phyloP scores from a whole-genome alignment of 2,113 vertebrate genomes.

The Kryptolebias marmoratus region DNA sequence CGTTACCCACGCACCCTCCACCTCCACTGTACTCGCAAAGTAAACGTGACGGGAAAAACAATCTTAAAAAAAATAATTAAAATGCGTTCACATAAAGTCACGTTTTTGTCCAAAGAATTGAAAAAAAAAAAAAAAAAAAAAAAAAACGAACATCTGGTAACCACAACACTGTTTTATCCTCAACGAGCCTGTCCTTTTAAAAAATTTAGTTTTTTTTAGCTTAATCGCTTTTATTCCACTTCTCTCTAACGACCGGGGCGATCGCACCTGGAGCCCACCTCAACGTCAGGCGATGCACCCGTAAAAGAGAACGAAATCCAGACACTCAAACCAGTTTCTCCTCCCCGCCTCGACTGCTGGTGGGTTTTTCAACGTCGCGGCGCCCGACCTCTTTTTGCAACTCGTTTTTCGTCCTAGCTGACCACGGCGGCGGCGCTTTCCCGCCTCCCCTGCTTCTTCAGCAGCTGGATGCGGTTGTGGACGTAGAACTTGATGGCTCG shows the following conservation, averaged over 20 bases:
- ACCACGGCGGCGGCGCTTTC: constrained; percentile 60
- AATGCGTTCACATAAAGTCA: constrained; percentile 32
- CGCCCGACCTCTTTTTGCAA: background rate
- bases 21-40: constrained; percentile 18
- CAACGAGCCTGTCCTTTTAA: constrained; percentile 7
- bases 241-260: constrained; percentile 35
- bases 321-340: constrained; percentile 10
- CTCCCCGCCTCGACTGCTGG: constrained; percentile 55
- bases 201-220: constrained; percentile 5
- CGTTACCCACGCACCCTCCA: background rate
- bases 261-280: constrained; percentile 18
- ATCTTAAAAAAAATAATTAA: constrained; percentile 7
- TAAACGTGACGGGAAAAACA: constrained; percentile 27
- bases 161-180: constrained; percentile 17
- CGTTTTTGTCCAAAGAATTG: constrained; percentile 34
- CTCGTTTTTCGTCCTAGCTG: constrained; percentile 53
- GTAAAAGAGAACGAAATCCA: constrained; percentile 23
- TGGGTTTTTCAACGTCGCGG: constrained; percentile 43
- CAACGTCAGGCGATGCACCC: constrained; percentile 25
- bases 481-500: constrained; percentile 84
- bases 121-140: constrained; percentile 25
- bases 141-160: constrained; percentile 27
- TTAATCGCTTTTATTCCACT: constrained; percentile 51
- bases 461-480: constrained; percentile 84
- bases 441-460: constrained; percentile 80